phyloP scores from a whole-genome alignment of 2,888 invertebrate species.

The Rotaria socialis region DNA sequence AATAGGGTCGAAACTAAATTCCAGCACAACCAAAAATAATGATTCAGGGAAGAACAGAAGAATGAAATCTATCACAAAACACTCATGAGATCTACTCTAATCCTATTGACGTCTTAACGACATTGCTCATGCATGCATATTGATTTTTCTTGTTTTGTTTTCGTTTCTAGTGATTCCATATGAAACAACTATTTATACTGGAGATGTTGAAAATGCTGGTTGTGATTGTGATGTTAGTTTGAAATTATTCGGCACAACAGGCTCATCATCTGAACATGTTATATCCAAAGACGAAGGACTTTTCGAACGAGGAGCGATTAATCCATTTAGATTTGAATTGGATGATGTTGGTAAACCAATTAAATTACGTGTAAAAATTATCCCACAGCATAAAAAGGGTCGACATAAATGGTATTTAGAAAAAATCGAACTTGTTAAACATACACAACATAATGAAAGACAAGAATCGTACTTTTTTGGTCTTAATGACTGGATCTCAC shows the following conservation, averaged over 20 bases:
- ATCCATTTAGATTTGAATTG: slow-evolving; percentile 57
- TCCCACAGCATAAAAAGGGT: slow-evolving; percentile 56
- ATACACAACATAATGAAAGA: background rate
- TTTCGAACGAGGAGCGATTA: slow-evolving; percentile 56
- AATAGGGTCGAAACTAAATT: too few relatives aligned
- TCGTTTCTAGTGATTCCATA: slow-evolving; percentile 33
- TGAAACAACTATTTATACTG: slow-evolving; percentile 52
- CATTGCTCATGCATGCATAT: background rate
- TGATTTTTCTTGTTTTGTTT: background rate
- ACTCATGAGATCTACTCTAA: too few relatives aligned
- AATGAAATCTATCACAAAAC: too few relatives aligned
- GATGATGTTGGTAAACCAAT: slow-evolving; percentile 57
- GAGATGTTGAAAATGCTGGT: slow-evolving; percentile 55
- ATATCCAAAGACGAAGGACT: slow-evolving; percentile 55
- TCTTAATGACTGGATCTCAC: slow-evolving; percentile 7
- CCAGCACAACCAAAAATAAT: too few relatives aligned
- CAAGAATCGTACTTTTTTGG: background rate
- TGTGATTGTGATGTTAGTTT: slow-evolving; percentile 58
- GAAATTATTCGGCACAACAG: slow-evolving; percentile 57
- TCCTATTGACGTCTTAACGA: too few relatives aligned
- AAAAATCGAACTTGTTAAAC: slow-evolving; percentile 56
- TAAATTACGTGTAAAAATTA: slow-evolving; percentile 57
- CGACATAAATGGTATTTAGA: slow-evolving; percentile 59
- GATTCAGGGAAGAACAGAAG: too few relatives aligned
- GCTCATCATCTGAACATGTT: slow-evolving; percentile 56